Conservation (phyloP, 2,797 vertebrate genomes). For the Falco berigora region DNA sequence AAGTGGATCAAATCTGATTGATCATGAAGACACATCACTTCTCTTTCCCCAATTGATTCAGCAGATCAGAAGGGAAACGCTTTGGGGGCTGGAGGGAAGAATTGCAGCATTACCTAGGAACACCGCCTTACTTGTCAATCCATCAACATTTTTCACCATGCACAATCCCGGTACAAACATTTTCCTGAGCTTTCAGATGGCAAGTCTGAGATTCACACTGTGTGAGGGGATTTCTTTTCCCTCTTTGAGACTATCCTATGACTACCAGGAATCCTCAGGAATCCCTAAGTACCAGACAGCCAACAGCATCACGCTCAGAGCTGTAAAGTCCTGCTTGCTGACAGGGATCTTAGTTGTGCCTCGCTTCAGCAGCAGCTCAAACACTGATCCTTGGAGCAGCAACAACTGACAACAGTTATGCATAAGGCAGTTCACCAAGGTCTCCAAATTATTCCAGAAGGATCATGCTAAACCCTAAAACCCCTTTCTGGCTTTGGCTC, state of each 20-base stretch:
- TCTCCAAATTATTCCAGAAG: background rate
- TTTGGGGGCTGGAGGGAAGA: background rate
- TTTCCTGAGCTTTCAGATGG: background rate
- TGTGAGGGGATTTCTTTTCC: background rate
- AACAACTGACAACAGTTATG: background rate
- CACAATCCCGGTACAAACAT: background rate
- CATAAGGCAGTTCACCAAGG: background rate
- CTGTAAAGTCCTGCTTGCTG: background rate
- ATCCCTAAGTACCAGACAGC: background rate
- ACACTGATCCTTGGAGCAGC: background rate
- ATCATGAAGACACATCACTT: background rate
- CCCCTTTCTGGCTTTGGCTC: background rate
- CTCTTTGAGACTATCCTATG: background rate
- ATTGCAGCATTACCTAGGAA: background rate
- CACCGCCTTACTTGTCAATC: background rate
- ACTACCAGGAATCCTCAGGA: background rate
- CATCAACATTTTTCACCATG: background rate
- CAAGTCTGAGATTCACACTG: background rate
- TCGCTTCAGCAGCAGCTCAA: background rate
- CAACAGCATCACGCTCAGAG: background rate
- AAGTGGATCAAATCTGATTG: background rate
- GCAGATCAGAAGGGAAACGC: background rate
- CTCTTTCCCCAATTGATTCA: background rate
- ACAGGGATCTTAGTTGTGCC: background rate
- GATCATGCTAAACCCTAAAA: background rate